Base-by-base conservation (phyloP, 2,113 vertebrate species). In the Aptenodytes patagonicus region DNA sequence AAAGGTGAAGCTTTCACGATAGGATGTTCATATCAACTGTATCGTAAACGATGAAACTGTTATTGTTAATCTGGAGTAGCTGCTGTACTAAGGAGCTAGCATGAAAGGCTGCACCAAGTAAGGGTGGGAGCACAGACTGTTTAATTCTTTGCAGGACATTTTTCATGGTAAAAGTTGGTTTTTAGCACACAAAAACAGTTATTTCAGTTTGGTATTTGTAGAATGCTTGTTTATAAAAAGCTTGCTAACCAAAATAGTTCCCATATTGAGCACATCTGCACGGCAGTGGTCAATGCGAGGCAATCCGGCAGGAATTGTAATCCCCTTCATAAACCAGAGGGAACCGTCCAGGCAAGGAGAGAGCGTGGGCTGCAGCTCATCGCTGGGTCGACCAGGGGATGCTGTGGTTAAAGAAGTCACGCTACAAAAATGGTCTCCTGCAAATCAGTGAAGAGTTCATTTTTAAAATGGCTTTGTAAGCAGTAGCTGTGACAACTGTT, bases 221-320 rank as follows among this genome's bases (percentile, higher is more conserved):
- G 60, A 46, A n/a, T 76, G 70, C 18, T 71, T 21, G 17, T 52
- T 69, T 26, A 57, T 71, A 29, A 42, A 18, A 42, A 4, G 4
- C 3, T 70, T 4, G 2, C 22, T 60, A 22, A 25, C 12, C n/a
- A 8, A 44, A 31, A 46, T 44, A 81, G 52, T 66, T 78, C 20
- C 9, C 1, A 7, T 42, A 7, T 26, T 6, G 16, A 79, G 61
- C 13, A 6, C 15, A 8, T 8, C 13, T 3, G 4, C 34, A 46
- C 0, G 0, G 66, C 46, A 46, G 65, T 5, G 8, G 77, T 70
- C 69, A 25, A 5, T 0, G 0, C 6, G 42, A 92, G 58, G 70
- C 87, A 70, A 58, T n/a, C 42, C 5, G 0, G 44, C 42, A 40
- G 36, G 38, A 79, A 26, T 2, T 79, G 40, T 25, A 13, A 71